These are phyloP conservation scores for Noctuana brunneofusca DNA, from an alignment of 2,888 invertebrate genomes.

Conservation along the genomic window DNA sequence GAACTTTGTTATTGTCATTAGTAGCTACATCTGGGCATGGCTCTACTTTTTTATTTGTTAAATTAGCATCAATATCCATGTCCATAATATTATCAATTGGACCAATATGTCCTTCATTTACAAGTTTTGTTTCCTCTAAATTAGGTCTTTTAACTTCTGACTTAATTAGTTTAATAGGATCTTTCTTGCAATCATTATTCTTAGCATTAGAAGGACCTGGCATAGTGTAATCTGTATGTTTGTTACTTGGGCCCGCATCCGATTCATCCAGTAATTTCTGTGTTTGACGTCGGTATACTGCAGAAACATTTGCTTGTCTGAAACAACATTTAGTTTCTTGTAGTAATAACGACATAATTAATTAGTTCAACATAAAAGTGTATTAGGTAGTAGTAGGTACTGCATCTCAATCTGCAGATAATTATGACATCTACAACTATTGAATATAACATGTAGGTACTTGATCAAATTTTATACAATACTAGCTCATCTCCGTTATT, in stretches of 20 bases:
- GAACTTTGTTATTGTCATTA: conserved; percentile 5
- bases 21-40: background rate
- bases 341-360: no score
- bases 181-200: conserved; percentile 40
- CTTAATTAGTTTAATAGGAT: conserved; percentile 55
- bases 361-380: no score
- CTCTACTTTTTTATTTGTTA: background rate
- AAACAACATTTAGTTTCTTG: conserved; percentile 42
- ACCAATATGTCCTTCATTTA: conserved; percentile 23
- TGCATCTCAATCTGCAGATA: no score
- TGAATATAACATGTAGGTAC: no score
- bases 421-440: no score
- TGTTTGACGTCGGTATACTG: conserved; percentile 70
- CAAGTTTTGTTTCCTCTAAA: conserved; percentile 12
- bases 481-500: no score
- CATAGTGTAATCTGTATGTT: background rate
- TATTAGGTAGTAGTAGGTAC: no score
- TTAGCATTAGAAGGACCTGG: conserved; percentile 42
- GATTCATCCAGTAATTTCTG: conserved; percentile 36
- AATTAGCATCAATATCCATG: conserved; percentile 30
- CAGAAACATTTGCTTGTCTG: conserved; percentile 88
- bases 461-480: no score
- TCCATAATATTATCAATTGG: conserved; percentile 32
- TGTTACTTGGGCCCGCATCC: conserved; percentile 3
- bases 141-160: conserved; percentile 38